phyloP scores from a whole-genome alignment of 2,113 vertebrate species.

The pig (Sus scrofa) region DNA sequence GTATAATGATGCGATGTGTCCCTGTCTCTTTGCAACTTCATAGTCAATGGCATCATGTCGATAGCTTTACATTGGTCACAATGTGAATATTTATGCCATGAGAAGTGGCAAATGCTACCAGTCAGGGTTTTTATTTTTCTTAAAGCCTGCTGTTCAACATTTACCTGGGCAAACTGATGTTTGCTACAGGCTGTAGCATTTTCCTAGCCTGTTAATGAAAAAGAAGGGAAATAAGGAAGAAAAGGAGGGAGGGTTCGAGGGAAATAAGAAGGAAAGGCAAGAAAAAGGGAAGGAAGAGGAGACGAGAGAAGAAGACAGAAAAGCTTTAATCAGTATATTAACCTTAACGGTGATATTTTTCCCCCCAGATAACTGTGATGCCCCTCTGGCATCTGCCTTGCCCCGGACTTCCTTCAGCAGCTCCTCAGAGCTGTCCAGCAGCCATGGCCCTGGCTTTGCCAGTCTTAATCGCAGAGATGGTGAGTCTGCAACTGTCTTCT shows the following conservation, averaged over 20 bases:
- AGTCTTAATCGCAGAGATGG: conserved; percentile 96
- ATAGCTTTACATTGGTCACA: not conserved
- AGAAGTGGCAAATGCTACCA: not conserved
- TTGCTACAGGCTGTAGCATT: not conserved
- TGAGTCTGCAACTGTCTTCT: conserved; percentile 79
- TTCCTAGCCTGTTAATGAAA: not conserved
- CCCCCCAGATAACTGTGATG: conserved; percentile 93
- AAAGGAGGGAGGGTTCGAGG: too few species aligned
- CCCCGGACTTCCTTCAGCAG: conserved; percentile 93
- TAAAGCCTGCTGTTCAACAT: not conserved
- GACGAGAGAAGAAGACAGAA: not conserved
- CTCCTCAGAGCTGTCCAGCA: conserved; percentile 94
- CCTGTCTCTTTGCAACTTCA: not conserved
- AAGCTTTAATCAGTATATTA: not conserved
- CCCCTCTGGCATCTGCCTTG: conserved; percentile 90
- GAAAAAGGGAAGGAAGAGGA: not conserved
- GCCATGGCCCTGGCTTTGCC: conserved; percentile 92
- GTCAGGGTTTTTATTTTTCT: not conserved
- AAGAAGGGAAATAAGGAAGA: not conserved
- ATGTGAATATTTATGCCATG: not conserved
- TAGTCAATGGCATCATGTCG: not conserved
- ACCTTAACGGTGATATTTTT: not conserved
- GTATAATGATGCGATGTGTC: not conserved
- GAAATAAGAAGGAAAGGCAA: not conserved
- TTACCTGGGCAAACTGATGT: not conserved